Percentiles rank a stretch among this genome's conserved stretches.
These are phyloP conservation scores for Gonioctena quinquepunctata DNA, from an alignment of 1,140 invertebrate genomes.

Conservation along the genomic window DNA sequence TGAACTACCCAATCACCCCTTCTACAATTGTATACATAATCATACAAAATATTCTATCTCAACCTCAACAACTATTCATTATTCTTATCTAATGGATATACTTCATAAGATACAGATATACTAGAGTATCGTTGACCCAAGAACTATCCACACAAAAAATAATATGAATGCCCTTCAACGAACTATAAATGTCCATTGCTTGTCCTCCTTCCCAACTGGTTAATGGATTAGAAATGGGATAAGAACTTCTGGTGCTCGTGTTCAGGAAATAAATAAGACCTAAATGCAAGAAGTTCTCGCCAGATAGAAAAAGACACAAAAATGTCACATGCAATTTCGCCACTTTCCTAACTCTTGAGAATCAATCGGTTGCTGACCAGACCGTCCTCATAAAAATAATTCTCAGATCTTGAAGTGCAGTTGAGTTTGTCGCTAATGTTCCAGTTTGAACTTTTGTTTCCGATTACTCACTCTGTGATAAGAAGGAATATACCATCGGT, in stretches of 20 bases:
- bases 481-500: too few species aligned
- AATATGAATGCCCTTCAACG: neutral
- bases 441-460: too few species aligned
- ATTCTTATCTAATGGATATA: too few species aligned
- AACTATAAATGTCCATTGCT: neutral
- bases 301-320: neutral
- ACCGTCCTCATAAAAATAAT: constrained; percentile 5
- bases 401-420: neutral
- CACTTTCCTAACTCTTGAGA: neutral
- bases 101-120: too few species aligned
- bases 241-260: neutral
- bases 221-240: constrained; percentile 18
- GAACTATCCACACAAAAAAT: too few species aligned
- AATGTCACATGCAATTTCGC: constrained; percentile 12
- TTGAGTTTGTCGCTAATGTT: neutral
- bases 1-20: too few species aligned
- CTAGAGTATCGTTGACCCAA: too few species aligned
- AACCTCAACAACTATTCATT: too few species aligned
- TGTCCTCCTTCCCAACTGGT: neutral
- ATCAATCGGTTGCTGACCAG: constrained; percentile 5
- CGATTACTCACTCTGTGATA: too few species aligned
- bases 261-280: constrained; percentile 6
- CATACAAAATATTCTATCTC: too few species aligned
- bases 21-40: too few species aligned
- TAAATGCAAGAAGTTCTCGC: neutral